Evolutionary conservation across 2,888 invertebrate genomes (phyloP).

Genomic region (Octodonta nipae): DNA sequence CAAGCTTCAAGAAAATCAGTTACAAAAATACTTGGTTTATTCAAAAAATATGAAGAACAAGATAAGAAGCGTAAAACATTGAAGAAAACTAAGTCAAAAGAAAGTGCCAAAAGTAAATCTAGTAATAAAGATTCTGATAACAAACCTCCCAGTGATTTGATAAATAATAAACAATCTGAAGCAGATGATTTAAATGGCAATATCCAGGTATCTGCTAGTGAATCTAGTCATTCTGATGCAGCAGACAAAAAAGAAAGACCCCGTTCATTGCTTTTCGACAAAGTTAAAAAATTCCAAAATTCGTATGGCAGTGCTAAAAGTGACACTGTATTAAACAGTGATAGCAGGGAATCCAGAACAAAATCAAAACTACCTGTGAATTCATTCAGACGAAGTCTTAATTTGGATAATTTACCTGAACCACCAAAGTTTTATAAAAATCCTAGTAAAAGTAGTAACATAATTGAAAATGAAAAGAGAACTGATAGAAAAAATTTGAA

Average conservation of each 20-base stretch:
- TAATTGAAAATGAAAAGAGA: conserved; percentile 14
- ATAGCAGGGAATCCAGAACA: conserved; percentile 12
- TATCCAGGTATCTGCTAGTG: conserved; percentile 8
- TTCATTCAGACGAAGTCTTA: conserved; percentile 30
- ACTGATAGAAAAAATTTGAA: conserved; percentile 41
- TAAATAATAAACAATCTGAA: conserved; percentile 14
- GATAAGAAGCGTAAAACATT: conserved; percentile 25
- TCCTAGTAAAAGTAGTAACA: conserved; percentile 10
- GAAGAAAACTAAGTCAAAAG: conserved; percentile 13
- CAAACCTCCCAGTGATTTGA: no score
- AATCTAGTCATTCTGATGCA: conserved; percentile 18
- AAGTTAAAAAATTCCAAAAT: conserved; percentile 39
- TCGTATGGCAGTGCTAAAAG: conserved; percentile 36
- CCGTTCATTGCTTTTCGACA: conserved; percentile 41
- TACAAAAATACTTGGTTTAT: conserved; percentile 62
- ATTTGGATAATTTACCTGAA: conserved; percentile 27
- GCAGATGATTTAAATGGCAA: conserved; percentile 13
- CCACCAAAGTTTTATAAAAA: conserved; percentile 18
- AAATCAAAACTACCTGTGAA: conserved; percentile 32
- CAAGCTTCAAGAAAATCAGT: conserved; percentile 52
- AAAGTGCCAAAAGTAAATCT: neutral
- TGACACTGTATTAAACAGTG: conserved; percentile 24
- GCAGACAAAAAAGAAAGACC: conserved; percentile 40
- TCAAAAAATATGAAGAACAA: conserved; percentile 57
- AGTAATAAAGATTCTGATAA: conserved; percentile 3